Evolutionary conservation across 1,140 invertebrate genomes (phyloP).

Genomic region (Aphis gossypii): DNA sequence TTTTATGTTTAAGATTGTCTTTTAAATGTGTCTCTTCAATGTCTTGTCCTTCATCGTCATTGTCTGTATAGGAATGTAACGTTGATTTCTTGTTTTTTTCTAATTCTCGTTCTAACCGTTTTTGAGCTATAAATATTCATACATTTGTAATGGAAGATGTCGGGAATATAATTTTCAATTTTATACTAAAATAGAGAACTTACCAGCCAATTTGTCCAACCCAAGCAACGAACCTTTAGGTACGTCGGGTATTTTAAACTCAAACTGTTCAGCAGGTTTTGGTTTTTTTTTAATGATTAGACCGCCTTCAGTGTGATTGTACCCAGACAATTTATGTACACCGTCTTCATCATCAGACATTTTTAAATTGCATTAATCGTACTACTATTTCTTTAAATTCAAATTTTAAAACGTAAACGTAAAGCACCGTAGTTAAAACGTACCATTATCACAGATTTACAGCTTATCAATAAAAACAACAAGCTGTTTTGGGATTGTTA

Average conservation of each 20-base stretch:
- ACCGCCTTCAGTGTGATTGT: slow-evolving; percentile 76
- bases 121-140: slow-evolving; percentile 66
- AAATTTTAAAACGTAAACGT: background rate
- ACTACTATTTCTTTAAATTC: background rate
- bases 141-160: background rate
- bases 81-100: slow-evolving; percentile 63
- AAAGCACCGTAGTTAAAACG: background rate
- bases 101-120: slow-evolving; percentile 70
- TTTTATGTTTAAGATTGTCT: slow-evolving; percentile 60
- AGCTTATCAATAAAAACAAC: background rate
- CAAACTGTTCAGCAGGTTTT: slow-evolving; percentile 67
- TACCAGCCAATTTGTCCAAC: slow-evolving; percentile 82
- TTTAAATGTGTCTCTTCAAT: slow-evolving; percentile 62
- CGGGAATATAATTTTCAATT: background rate
- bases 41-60: slow-evolving; percentile 68
- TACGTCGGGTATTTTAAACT: slow-evolving; percentile 73
- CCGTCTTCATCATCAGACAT: slow-evolving; percentile 65
- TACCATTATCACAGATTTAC: background rate
- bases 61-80: slow-evolving; percentile 73
- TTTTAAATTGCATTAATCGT: background rate
- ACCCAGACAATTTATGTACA: slow-evolving; percentile 84
- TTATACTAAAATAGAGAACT: slow-evolving; percentile 14
- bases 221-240: slow-evolving; percentile 81
- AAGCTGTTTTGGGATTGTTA: background rate
- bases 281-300: slow-evolving; percentile 84